Conservation (phyloP, 2,797 vertebrate genomes). For the Chaetophractus vellerosus region DNA sequence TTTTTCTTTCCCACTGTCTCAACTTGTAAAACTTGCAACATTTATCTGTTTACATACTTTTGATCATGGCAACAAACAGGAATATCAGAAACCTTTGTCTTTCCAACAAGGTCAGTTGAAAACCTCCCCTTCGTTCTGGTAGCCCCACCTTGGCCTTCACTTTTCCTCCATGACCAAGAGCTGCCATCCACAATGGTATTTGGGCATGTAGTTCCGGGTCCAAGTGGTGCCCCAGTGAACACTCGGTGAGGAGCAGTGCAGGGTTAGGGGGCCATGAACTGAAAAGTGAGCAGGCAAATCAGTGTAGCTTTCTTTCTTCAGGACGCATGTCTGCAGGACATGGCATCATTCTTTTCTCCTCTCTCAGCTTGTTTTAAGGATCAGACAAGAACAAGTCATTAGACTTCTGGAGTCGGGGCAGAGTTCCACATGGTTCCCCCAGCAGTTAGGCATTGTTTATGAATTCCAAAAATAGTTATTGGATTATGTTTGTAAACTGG, state of each 20-base stretch:
- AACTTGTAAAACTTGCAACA: not conserved
- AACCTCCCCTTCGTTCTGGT: not conserved
- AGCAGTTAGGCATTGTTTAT: no score
- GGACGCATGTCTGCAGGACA: not conserved
- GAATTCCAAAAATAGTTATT: no score
- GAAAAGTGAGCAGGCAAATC: not conserved
- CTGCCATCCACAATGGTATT: accelerated
- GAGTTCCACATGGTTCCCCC: no score
- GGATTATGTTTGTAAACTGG: no score
- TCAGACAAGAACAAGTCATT: not conserved
- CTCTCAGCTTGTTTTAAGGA: not conserved
- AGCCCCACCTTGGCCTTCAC: not conserved
- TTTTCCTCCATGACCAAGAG: not conserved
- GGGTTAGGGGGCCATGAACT: accelerated
- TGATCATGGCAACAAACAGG: not conserved
- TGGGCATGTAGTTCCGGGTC: no score
- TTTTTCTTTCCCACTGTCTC: not conserved
- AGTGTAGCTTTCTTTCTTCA: accelerated
- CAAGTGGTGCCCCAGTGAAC: not conserved
- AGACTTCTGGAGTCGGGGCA: no score
- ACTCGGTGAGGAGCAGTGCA: not conserved
- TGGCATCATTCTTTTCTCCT: no score
- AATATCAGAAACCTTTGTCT: not conserved
- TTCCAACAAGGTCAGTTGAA: not conserved
- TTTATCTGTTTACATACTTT: not conserved